Conservation (phyloP, 2,113 vertebrate genomes). For the Podilymbus podiceps region DNA sequence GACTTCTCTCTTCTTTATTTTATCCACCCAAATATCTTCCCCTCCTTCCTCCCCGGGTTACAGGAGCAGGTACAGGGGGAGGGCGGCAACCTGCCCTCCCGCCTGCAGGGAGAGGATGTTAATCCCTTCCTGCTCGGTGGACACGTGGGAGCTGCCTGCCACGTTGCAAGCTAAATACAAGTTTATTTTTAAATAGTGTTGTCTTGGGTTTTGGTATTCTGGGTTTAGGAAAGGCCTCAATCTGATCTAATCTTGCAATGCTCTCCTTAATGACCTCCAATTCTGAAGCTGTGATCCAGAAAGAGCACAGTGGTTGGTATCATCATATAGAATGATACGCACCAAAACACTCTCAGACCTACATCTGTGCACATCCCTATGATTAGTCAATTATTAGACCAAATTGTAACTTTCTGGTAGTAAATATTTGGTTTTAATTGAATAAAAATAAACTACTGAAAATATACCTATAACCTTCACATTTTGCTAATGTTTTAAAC, state of each 20-base stretch:
- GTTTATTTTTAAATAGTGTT: conserved; percentile 20
- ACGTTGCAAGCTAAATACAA: background rate
- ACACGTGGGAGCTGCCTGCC: background rate
- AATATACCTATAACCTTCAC: background rate
- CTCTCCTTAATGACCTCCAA: background rate
- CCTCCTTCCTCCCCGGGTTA: background rate
- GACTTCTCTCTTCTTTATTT: background rate
- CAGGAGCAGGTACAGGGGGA: background rate
- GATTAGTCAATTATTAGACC: background rate
- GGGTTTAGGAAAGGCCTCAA: background rate
- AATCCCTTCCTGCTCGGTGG: background rate
- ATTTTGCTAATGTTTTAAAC: background rate
- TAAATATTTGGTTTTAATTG: background rate
- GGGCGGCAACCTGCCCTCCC: background rate
- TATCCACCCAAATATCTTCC: background rate
- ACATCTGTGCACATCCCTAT: background rate
- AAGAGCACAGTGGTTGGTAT: background rate
- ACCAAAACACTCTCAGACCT: background rate
- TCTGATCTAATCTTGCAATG: background rate
- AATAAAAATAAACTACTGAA: background rate
- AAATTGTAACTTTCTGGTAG: background rate
- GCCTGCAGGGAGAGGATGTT: background rate
- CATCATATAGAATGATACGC: background rate
- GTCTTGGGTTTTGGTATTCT: background rate
- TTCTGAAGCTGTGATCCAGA: conserved; percentile 2